Percentiles rank a stretch among this genome's conserved stretches.
Evolutionary conservation across 2,797 vertebrate species (phyloP).

Genomic region (Crax fasciolata): DNA sequence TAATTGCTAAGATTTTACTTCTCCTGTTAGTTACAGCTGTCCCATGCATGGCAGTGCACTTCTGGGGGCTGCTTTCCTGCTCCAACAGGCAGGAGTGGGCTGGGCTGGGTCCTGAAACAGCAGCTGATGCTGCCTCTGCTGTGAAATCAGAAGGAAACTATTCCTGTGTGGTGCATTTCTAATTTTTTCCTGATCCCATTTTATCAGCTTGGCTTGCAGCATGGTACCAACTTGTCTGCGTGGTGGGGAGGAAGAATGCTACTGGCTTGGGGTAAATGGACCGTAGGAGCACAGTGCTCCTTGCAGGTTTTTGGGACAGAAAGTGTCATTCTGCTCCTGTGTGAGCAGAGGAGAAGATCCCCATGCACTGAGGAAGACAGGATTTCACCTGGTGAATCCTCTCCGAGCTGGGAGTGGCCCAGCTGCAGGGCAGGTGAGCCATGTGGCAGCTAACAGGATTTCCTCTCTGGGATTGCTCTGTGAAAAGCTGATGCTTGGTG

Average conservation of each 20-base stretch:
- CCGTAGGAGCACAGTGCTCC: background rate
- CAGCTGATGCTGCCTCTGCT: background rate
- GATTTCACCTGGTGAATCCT: background rate
- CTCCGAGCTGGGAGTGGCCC: background rate
- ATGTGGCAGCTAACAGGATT: rapidly evolving
- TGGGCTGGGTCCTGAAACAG: background rate
- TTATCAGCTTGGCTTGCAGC: background rate
- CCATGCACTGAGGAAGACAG: rapidly evolving
- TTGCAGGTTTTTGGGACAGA: no score
- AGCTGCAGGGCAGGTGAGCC: rapidly evolving
- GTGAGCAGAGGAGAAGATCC: background rate
- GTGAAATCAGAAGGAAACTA: background rate
- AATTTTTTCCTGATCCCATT: background rate
- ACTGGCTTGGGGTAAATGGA: background rate
- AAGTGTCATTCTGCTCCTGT: background rate
- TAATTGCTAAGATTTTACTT: background rate
- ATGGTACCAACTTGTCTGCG: rapidly evolving
- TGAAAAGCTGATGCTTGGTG: background rate
- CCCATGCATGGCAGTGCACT: background rate
- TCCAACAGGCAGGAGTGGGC: background rate
- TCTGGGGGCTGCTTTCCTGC: background rate
- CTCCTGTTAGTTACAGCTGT: background rate
- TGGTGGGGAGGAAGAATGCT: background rate
- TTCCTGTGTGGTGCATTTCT: background rate
- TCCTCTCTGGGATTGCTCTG: background rate